A percentile compares a stretch with the other conserved stretches of the same genome.
phyloP scores from a whole-genome alignment of 2,113 vertebrate genomes.

The Cyrtonyx montezumae region DNA sequence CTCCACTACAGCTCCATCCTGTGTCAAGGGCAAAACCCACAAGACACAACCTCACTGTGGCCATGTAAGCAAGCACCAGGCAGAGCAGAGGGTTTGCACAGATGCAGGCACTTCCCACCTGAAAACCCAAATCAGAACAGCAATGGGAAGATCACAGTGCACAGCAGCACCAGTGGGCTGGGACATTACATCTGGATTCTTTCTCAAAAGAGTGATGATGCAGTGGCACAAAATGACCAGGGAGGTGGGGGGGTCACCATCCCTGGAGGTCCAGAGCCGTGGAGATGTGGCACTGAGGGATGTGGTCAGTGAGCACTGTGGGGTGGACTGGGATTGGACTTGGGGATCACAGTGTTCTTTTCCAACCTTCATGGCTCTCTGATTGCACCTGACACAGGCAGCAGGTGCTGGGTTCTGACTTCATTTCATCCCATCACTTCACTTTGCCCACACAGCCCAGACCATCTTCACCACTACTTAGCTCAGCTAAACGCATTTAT shows the following conservation, averaged over 20 bases:
- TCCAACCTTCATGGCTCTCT: no score
- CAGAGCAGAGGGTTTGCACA: not conserved
- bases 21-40: not conserved
- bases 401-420: not conserved
- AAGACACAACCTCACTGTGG: not conserved
- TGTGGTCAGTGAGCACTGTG: no score
- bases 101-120: not conserved
- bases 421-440: not conserved
- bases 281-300: no score
- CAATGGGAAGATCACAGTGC: not conserved
- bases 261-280: no score
- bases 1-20: not conserved
- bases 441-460: fast-evolving
- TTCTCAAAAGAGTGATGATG: no score
- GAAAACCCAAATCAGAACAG: not conserved
- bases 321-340: no score
- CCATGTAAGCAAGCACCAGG: not conserved
- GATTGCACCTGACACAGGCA: not conserved
- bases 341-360: no score
- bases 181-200: no score
- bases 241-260: no score
- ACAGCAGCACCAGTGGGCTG: not conserved
- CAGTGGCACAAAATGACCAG: no score
- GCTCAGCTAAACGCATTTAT: no score
- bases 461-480: not conserved